phyloP scores from a whole-genome alignment of 1,140 invertebrate genomes.

The Dinothrombium tinctorium region DNA sequence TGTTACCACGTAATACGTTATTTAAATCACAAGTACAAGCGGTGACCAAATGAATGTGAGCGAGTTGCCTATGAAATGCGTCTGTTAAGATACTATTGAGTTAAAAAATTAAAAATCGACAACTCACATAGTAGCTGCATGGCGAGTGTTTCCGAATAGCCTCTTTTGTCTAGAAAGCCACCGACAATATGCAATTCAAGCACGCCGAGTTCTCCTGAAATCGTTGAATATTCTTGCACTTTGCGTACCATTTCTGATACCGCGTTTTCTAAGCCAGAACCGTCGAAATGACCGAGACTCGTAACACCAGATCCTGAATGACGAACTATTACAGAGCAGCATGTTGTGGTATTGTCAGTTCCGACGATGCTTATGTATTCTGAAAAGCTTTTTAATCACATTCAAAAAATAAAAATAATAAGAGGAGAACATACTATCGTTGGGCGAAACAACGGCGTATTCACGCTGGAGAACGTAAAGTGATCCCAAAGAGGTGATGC shows the following conservation, averaged over 20 bases:
- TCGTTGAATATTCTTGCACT: slow-evolving; percentile 29
- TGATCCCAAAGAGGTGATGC: slow-evolving; percentile 24
- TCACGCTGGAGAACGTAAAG: slow-evolving; percentile 74
- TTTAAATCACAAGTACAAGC: slow-evolving; percentile 70
- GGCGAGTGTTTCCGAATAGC: slow-evolving; percentile 66
- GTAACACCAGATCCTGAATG: slow-evolving; percentile 72
- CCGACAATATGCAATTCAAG: slow-evolving; percentile 68
- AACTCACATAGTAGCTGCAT: slow-evolving; percentile 66
- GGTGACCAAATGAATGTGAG: slow-evolving; percentile 63
- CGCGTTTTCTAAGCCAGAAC: slow-evolving; percentile 49
- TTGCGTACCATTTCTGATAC: slow-evolving; percentile 47
- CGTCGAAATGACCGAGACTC: slow-evolving; percentile 65
- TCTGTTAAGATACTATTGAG: slow-evolving; percentile 29
- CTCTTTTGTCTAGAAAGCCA: slow-evolving; percentile 55
- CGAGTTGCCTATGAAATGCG: slow-evolving; percentile 60
- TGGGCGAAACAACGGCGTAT: slow-evolving; percentile 60
- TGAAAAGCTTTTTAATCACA: neutral
- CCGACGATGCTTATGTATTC: slow-evolving; percentile 45
- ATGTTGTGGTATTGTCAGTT: slow-evolving; percentile 79
- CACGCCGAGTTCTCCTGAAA: neutral
- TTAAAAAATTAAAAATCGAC: too few species aligned
- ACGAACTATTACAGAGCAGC: slow-evolving; percentile 63
- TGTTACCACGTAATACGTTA: slow-evolving; percentile 46
- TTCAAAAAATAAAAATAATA: neutral
- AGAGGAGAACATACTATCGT: slow-evolving; percentile 48